Percentiles rank a stretch among this genome's conserved stretches.
Conservation (phyloP, 2,797 vertebrate species). For the Hoplostethus mediterraneus region DNA sequence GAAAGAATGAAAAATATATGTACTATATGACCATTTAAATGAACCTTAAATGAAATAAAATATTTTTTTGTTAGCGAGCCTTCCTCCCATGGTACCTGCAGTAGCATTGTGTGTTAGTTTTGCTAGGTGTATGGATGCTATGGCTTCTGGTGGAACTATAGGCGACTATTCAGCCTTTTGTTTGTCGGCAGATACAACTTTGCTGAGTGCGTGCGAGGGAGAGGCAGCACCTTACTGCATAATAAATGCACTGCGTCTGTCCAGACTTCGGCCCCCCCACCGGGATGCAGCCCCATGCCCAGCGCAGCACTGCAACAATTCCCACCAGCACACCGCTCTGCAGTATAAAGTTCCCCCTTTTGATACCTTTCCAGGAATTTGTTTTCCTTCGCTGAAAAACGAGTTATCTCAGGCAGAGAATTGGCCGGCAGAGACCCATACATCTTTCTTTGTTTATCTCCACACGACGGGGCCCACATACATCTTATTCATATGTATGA, state of each 20-base stretch:
- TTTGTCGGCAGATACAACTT: constrained; percentile 14
- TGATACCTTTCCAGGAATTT: constrained; percentile 55
- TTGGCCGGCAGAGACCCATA: constrained; percentile 10
- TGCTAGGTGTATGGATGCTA: too few species aligned
- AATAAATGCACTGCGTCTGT: constrained; percentile 44
- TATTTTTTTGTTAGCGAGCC: too few species aligned
- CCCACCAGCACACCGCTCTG: constrained; percentile 48
- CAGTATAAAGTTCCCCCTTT: constrained; percentile 35
- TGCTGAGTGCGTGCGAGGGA: constrained; percentile 17
- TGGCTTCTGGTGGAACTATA: too few species aligned
- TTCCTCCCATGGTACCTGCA: too few species aligned
- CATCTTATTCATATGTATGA: constrained; percentile 36
- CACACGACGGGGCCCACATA: constrained; percentile 11
- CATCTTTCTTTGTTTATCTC: constrained; percentile 43
- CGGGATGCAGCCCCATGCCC: constrained; percentile 42
- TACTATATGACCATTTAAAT: too few species aligned
- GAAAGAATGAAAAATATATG: too few species aligned
- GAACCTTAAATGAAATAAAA: too few species aligned
- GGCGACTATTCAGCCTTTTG: not conserved
- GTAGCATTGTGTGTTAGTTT: too few species aligned
- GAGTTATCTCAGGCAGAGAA: constrained; percentile 22
- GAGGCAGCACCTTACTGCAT: constrained; percentile 35
- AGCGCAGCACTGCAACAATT: constrained; percentile 34
- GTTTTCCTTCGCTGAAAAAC: constrained; percentile 54
- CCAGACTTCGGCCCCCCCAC: constrained; percentile 49